Evolutionary conservation across 2,888 invertebrate species (phyloP), one percentile per base, ranked within the genome.

Genomic region (Gastracanthus pulcherrimus): DNA sequence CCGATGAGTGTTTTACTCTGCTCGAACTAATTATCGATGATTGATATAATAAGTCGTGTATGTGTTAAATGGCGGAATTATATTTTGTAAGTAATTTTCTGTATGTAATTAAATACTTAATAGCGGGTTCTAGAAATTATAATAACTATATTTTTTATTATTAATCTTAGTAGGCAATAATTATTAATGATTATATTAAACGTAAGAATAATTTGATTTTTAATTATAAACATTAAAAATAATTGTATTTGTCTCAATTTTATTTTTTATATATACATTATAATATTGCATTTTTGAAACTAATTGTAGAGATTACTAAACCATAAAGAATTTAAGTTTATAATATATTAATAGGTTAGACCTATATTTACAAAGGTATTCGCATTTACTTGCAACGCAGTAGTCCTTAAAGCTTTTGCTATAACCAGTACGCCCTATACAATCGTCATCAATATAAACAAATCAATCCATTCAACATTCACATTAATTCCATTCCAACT

Each of bases 161-260:
- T n/a, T n/a, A n/a, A n/a, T 19, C 11, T 26, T 23, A 55, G 55
- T 55, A 26, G 23, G 55, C 55, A 11, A 13, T 55, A 55, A 23
- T 55, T 13, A 55, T 55, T 55, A 55, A 55, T 26, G 55, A 55
- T 55, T 26, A 41, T 16, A 16, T 6, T 9, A 41, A 2, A 9
- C 41, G 41, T 55, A 55, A 55, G 55, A 55, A 55, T 55, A n/a
- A n/a, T n/a, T n/a, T n/a, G n/a, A n/a, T n/a, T n/a, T n/a, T 55
- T 19, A 23, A 55, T 19, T 26, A 26, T 55, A 55, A 23, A 19
- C 55, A 13, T 55, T 7, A 26, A 55, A 55, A 23, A 23, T 55
- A 55, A 55, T 55, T 23, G 26, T 55, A 23, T 13, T 26, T 7
- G 26, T 26, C 55, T 23, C 55, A 55, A 55, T 55, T 55, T 55